Evolutionary conservation across 2,888 invertebrate genomes (phyloP).

Genomic region (Oscheius sp.): DNA sequence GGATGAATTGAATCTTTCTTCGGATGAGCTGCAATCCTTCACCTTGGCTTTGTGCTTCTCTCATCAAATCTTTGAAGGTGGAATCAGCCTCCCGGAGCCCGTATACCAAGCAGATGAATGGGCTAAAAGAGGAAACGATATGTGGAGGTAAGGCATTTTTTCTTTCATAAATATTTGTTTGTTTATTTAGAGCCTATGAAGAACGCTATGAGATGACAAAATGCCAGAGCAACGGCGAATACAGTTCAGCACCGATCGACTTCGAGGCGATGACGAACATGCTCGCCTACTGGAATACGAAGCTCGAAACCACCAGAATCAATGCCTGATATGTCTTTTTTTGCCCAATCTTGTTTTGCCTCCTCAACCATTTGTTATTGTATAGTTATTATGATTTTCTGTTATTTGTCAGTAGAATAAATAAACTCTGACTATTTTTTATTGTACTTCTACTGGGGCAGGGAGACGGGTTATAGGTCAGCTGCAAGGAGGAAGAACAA

Average conservation of each 20-base stretch:
- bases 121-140: constrained; percentile 61
- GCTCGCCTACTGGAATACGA: constrained; percentile 41
- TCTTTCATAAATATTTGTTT: too few relatives aligned
- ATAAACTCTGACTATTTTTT: too few relatives aligned
- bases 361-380: neutral
- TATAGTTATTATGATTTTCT: too few relatives aligned
- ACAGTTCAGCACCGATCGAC: constrained; percentile 21
- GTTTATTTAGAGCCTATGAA: constrained; percentile 8
- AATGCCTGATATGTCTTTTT: constrained; percentile 37
- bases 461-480: too few relatives aligned
- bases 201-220: constrained; percentile 21
- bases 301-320: constrained; percentile 24
- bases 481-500: too few relatives aligned
- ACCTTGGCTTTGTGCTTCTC: constrained; percentile 43
- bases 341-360: neutral
- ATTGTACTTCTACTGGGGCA: too few relatives aligned
- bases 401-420: too few relatives aligned
- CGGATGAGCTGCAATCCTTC: constrained; percentile 55
- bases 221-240: constrained; percentile 5
- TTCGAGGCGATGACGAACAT: constrained; percentile 36
- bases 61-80: constrained; percentile 48
- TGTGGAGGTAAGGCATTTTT: constrained; percentile 28
- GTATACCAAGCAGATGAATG: constrained; percentile 66
- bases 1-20: constrained; percentile 48
- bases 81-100: constrained; percentile 60